These are phyloP conservation scores for Myotis brandtii DNA, from an alignment of 2,113 vertebrate genomes.

Conservation along the genomic window DNA sequence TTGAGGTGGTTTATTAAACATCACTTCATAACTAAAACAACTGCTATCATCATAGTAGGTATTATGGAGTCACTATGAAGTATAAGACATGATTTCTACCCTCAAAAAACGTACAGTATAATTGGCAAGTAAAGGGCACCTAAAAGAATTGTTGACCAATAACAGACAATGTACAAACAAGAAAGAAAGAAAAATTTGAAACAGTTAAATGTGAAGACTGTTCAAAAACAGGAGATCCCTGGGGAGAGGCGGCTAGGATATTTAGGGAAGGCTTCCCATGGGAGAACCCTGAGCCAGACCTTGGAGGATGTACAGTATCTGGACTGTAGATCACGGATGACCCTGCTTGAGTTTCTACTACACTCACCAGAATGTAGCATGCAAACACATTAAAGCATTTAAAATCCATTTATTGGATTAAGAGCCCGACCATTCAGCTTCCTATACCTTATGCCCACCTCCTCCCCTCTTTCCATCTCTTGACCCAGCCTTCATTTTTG, in stretches of 20 bases:
- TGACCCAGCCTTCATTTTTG: neutral
- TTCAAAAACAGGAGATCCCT: neutral
- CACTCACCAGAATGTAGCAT: accelerated
- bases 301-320: neutral
- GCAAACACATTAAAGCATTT: neutral
- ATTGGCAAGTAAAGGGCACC: neutral
- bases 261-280: neutral
- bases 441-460: neutral
- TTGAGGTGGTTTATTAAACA: neutral
- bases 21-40: neutral
- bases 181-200: neutral
- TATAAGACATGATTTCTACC: neutral
- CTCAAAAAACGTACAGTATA: neutral
- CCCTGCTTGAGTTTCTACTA: neutral
- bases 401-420: neutral
- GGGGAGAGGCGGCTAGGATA: neutral
- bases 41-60: too few relatives aligned
- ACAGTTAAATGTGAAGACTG: neutral
- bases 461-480: neutral
- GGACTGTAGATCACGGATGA: accelerated
- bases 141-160: neutral
- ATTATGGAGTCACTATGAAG: neutral
- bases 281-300: neutral
- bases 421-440: neutral
- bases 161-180: neutral